Evolutionary conservation across 2,797 vertebrate species (phyloP), one percentile per base, ranked within the genome.

Genomic region (Xyrichtys novacula): DNA sequence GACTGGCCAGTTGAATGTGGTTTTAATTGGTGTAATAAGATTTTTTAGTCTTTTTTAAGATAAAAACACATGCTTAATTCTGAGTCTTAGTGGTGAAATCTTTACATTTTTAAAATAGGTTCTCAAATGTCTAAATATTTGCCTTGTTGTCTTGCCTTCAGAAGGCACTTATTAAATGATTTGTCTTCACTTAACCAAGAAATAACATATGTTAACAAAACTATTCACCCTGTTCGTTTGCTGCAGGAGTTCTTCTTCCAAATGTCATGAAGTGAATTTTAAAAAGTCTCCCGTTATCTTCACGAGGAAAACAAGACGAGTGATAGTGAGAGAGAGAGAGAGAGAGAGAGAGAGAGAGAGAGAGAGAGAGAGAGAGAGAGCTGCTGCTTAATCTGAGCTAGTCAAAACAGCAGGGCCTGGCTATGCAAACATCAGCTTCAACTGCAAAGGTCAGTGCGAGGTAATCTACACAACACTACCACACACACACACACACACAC

Each of bases 381-480:
- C 52, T 56, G 67, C 2, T 77, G 73, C 58, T 81, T 63, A 29
- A 68, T 46, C 54, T 69, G 62, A 2, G 58, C 50, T 47, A 79
- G 86, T 85, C 81, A 86, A 74, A 91, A 83, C 81, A 91, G 63
- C 73, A 53, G 56, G 60, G 56, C 28, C 17, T 3, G 62, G 66
- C 66, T 81, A 76, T 58, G 81, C 80, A 89, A 89, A 90, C 86
- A 89, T 29, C 57, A 80, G 70, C 61, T 63, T 48, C 81, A 60
- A 59, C 71, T 72, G 80, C 67, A 88, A 88, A 92, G 87, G 88
- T 88, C 88, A 88, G 0, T 28, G 60, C 74, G 20, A 83, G 65
- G 81, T 77, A 75, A 80, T 74, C 63, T 58, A 69, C 78, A 83
- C 71, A 84, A 52, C 32, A 32, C 34, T 40, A 46, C 7, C n/a